Evolutionary conservation across 2,888 invertebrate genomes (phyloP).

Genomic region (Lamellibrachia satsuma): DNA sequence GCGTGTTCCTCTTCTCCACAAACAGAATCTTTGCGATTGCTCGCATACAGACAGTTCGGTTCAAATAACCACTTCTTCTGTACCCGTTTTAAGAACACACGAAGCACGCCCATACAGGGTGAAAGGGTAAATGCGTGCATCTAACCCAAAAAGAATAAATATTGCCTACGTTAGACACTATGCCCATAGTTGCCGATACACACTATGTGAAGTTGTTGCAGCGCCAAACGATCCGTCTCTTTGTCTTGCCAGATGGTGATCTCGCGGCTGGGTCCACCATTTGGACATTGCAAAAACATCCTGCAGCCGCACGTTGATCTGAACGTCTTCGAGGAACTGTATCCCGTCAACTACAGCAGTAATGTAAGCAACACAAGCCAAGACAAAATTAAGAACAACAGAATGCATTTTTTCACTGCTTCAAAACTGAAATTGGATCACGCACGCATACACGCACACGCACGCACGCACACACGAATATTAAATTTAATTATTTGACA

Average conservation of each 20-base stretch:
- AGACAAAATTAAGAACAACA: not conserved
- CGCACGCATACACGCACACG: not conserved
- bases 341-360: conserved; percentile 30
- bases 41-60: no score
- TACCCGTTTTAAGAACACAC: no score
- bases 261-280: conserved; percentile 29
- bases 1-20: no score
- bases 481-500: no score
- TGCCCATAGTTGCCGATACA: no score
- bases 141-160: no score
- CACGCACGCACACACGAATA: not conserved
- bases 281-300: conserved; percentile 30
- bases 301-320: not conserved
- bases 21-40: no score
- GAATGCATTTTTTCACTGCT: not conserved
- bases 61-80: no score
- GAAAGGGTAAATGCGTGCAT: no score
- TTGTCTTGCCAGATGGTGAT: conserved; percentile 27
- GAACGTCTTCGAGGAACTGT: conserved; percentile 35
- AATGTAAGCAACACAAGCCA: conserved; percentile 19
- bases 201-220: no score
- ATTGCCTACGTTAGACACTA: no score
- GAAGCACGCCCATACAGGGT: no score
- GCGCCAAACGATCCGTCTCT: not conserved
- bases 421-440: not conserved